Conservation (phyloP, 2,888 invertebrate species). For the Ellobium chinense region DNA sequence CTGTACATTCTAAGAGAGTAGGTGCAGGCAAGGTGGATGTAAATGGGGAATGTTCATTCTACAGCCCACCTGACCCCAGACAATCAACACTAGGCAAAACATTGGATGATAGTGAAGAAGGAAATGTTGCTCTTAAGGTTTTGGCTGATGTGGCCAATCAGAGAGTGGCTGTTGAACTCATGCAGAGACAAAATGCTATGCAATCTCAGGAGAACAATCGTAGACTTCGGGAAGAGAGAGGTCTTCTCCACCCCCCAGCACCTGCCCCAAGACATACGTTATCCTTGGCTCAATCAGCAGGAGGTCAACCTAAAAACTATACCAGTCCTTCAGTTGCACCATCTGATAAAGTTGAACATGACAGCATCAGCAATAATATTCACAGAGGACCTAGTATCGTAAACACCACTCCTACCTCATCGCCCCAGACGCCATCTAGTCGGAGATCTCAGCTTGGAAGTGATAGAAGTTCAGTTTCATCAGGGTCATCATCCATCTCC, state of each 20-base stretch:
- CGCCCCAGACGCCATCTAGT: not conserved
- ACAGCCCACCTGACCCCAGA: no score
- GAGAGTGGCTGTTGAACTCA: constrained; percentile 64
- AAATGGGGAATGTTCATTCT: no score
- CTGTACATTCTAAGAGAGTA: no score
- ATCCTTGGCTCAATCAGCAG: not conserved
- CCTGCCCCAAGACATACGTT: constrained; percentile 1
- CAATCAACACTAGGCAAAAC: not conserved
- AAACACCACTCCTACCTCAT: not conserved
- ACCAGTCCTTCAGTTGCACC: not conserved
- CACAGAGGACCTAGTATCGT: not conserved
- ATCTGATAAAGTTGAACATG: not conserved
- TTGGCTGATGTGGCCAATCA: constrained; percentile 68
- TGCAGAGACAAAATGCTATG: constrained; percentile 66
- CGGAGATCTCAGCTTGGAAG: not conserved
- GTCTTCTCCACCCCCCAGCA: not conserved
- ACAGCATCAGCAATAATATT: not conserved
- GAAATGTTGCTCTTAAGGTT: constrained; percentile 69
- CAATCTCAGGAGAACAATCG: constrained; percentile 58
- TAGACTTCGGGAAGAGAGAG: constrained; percentile 45
- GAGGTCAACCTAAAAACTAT: not conserved
- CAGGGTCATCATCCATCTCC: not conserved
- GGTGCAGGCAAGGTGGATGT: no score
- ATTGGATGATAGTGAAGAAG: not conserved
- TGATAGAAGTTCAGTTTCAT: not conserved